A percentile compares a stretch with the other conserved stretches of the same genome.
These are phyloP conservation scores for Daubentonia madagascariensis DNA, from an alignment of 2,113 vertebrate genomes.

Conservation along the genomic window DNA sequence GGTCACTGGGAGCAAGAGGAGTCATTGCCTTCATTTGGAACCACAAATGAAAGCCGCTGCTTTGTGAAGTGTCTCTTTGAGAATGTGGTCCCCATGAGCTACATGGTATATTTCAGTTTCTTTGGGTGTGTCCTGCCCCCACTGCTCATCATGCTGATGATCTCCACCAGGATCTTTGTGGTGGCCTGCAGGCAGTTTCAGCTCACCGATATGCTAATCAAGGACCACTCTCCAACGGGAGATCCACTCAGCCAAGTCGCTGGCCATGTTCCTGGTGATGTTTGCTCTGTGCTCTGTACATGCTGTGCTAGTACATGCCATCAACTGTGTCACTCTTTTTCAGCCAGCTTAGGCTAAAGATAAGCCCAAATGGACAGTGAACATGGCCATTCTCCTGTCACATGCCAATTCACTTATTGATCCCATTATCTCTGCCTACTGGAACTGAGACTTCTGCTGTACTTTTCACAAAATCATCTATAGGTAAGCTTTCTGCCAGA, in stretches of 20 bases:
- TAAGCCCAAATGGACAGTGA: constrained; percentile 87
- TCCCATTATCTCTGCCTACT: constrained; percentile 95
- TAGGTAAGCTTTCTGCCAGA: constrained; percentile 88
- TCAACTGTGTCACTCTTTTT: constrained; percentile 93
- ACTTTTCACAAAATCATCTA: constrained; percentile 95
- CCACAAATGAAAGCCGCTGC: constrained; percentile 69
- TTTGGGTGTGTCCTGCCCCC: constrained; percentile 94
- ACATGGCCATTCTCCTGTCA: constrained; percentile 92
- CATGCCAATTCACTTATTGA: constrained; percentile 96
- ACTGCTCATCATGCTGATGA: constrained; percentile 92
- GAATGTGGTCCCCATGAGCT: constrained; percentile 95
- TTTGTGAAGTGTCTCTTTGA: constrained; percentile 89
- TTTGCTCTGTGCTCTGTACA: constrained; percentile 97
- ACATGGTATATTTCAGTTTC: constrained; percentile 99
- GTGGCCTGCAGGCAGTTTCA: constrained; percentile 94
- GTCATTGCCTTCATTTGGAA: constrained; percentile 93
- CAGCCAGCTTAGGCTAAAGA: constrained; percentile 66
- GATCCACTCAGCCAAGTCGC: constrained; percentile 93
- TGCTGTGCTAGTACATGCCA: constrained; percentile 94
- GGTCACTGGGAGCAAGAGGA: constrained; percentile 91
- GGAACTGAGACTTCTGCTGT: constrained; percentile 93
- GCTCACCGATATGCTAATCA: constrained; percentile 85
- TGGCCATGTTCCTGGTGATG: constrained; percentile 95
- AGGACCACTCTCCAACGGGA: constrained; percentile 92
- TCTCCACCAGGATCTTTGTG: constrained; percentile 96